Evolutionary conservation across 2,888 invertebrate genomes (phyloP), one percentile per base, ranked within the genome.

Genomic region (Zonitis immaculata): DNA sequence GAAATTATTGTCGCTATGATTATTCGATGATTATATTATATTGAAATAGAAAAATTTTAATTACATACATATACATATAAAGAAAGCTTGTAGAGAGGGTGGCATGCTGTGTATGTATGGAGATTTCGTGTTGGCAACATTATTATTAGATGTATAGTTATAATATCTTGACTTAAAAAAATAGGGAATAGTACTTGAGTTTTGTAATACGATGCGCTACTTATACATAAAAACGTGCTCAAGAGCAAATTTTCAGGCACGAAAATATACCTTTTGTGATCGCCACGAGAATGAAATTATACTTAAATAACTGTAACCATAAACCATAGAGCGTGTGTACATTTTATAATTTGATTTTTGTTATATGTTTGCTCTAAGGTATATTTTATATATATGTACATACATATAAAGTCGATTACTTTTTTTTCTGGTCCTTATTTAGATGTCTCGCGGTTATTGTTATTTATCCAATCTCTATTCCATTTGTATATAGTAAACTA

Each of bases 241-340:
- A 63, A 67, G 68, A 62, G 65, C 57, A 52, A 59, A 65, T 63
- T 62, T 65, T 63, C 54, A 59, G 63, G 65, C 66, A 67, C 65
- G 66, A 61, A 66, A 66, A 66, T n/a, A n/a, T 66, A 65, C 66
- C 63, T 66, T 64, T 65, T 63, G 59, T 59, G 57, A 58, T 56
- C 47, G 45, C 44, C 27, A 44, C 42, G 50, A 47, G 50, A 50
- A 50, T 51, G 39, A 51, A 51, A 51, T 47, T 54, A 30, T 44
- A 44, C 25, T 35, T 44, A n/a, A n/a, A n/a, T n/a, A 44, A 52
- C 48, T 53, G 53, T 53, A 53, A 53, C 49, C 32, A 46, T 53
- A 53, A 26, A 53, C 49, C 35, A n/a, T n/a, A 28, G 44, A 12
- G 44, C 44, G 44, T 22, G 16, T 44, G 44, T 28, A 44, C 28